Evolutionary conservation across 2,113 vertebrate species (phyloP).

Genomic region (Crotalus helleri): DNA sequence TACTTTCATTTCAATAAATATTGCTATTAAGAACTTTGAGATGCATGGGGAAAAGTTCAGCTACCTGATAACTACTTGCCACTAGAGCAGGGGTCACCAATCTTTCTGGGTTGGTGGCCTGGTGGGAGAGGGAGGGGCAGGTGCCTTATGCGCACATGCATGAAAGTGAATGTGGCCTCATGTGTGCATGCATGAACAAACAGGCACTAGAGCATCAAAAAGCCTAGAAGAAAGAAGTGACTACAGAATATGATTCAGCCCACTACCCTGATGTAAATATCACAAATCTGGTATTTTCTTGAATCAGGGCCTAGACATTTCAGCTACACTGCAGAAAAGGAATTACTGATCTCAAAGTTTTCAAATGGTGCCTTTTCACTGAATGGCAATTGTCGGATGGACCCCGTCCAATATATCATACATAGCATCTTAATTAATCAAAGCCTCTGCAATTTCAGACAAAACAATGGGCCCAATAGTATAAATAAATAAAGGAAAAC

Average conservation of each 20-base stretch:
- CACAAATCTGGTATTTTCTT: neutral
- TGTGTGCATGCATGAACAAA: no score
- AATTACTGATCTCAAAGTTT: neutral
- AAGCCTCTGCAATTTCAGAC: neutral
- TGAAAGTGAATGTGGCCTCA: no score
- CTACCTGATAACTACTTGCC: no score
- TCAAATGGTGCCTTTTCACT: neutral
- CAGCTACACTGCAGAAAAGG: neutral
- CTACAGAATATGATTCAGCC: neutral
- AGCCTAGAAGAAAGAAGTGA: neutral
- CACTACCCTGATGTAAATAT: neutral
- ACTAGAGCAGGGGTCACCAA: no score
- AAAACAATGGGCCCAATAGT: neutral
- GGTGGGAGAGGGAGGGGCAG: no score
- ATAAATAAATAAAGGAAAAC: conserved; percentile 14
- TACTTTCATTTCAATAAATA: no score
- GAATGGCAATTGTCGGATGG: neutral
- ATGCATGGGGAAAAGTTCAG: no score
- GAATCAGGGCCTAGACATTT: neutral
- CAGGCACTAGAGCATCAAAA: neutral
- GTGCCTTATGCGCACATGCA: no score
- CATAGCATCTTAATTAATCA: conserved; percentile 5
- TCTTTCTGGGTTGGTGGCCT: no score
- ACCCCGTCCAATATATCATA: neutral
- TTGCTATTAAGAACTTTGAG: no score